A percentile compares a stretch with the other conserved stretches of the same genome.
phyloP scores from a whole-genome alignment of 2,797 vertebrate genomes.

The Benthosema pterotum region DNA sequence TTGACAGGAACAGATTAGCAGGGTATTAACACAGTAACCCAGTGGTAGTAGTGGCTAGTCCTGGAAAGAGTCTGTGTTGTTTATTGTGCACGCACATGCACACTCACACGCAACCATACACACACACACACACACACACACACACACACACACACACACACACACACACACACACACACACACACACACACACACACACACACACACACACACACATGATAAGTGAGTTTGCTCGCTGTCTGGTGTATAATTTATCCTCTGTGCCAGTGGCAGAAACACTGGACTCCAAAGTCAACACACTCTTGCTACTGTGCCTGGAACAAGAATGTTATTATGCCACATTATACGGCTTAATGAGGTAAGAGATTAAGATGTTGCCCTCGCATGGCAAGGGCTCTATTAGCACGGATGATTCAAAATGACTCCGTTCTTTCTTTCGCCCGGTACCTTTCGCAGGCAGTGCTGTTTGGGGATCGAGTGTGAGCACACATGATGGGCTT shows the following conservation, averaged over 20 bases:
- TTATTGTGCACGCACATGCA: background rate
- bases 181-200: too few relatives aligned
- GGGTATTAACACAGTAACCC: slow-evolving; percentile 48
- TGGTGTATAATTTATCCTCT: slow-evolving; percentile 30
- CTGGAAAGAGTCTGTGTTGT: slow-evolving; percentile 11
- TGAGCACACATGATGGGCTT: slow-evolving; percentile 48
- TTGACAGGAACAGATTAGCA: slow-evolving; percentile 62
- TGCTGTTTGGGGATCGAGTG: slow-evolving; percentile 57
- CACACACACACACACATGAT: background rate
- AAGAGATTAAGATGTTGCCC: slow-evolving; percentile 76
- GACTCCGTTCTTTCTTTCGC: slow-evolving; percentile 22
- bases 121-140: too few relatives aligned
- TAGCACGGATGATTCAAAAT: slow-evolving; percentile 54
- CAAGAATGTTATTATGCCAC: slow-evolving; percentile 60
- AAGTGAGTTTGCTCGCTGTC: background rate
- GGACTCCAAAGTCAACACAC: slow-evolving; percentile 35
- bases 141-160: too few relatives aligned
- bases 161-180: too few relatives aligned
- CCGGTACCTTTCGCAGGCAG: slow-evolving; percentile 35
- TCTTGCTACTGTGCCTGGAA: slow-evolving; percentile 44
- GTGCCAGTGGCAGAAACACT: slow-evolving; percentile 18
- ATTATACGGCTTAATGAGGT: slow-evolving; percentile 76
- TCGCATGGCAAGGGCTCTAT: slow-evolving; percentile 57
- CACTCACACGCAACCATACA: too few relatives aligned
- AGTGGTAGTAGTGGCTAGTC: slow-evolving; percentile 25